Evolutionary conservation across 2,113 vertebrate genomes (phyloP).

Genomic region (Loxodonta africana): DNA sequence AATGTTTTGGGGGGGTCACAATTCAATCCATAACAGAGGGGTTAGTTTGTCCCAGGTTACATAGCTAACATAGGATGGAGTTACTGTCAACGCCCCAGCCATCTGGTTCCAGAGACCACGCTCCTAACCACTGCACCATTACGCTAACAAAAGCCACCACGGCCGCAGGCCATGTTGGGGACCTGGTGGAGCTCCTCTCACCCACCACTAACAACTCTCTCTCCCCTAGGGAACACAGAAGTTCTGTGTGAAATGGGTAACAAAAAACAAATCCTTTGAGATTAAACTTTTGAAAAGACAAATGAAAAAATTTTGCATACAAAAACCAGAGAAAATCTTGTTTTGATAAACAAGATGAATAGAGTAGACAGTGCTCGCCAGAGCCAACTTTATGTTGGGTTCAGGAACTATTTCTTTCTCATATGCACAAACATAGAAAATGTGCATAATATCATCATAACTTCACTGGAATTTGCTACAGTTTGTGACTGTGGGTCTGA

Average conservation of each 20-base stretch:
- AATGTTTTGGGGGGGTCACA: too few species aligned
- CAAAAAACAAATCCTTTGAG: neutral
- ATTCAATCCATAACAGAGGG: too few species aligned
- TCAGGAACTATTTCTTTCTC: neutral
- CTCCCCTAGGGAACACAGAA: neutral
- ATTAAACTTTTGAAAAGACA: neutral
- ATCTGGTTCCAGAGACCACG: neutral
- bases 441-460: neutral
- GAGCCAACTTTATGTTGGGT: neutral
- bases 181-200: neutral
- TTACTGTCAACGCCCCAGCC: rapidly evolving
- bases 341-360: neutral
- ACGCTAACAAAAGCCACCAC: neutral
- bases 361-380: neutral
- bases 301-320: neutral
- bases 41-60: too few species aligned
- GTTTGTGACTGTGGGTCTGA: neutral
- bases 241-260: neutral
- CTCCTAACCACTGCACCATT: neutral
- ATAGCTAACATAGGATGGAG: rapidly evolving
- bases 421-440: neutral
- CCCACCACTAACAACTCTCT: neutral
- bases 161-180: neutral
- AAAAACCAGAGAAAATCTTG: neutral
- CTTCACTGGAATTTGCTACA: neutral